phyloP scores from a whole-genome alignment of 2,888 invertebrate genomes.

The Ochropacha duplaris region DNA sequence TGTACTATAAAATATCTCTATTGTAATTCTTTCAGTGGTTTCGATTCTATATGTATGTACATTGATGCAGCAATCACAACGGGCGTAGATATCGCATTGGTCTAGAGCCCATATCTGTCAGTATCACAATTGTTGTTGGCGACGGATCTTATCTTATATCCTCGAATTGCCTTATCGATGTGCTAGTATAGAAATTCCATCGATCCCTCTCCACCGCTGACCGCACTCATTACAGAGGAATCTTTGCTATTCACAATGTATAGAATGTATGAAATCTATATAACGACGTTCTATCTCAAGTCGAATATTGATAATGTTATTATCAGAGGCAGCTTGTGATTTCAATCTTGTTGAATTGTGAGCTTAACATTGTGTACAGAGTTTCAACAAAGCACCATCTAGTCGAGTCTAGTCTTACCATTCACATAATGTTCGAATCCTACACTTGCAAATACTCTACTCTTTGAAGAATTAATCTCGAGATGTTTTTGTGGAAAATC shows the following conservation, averaged over 20 bases:
- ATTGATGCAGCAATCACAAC: slow-evolving; percentile 2
- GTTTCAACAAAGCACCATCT: background rate
- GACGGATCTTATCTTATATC: slow-evolving; percentile 54
- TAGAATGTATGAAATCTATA: background rate
- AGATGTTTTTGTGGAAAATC: too few species aligned
- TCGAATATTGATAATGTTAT: background rate
- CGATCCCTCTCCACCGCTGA: slow-evolving; percentile 18
- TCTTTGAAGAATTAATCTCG: too few species aligned
- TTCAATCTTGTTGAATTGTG: background rate
- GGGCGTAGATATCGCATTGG: slow-evolving; percentile 22
- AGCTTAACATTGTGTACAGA: background rate
- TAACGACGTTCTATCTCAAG: too few species aligned
- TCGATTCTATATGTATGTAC: background rate
- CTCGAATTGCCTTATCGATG: slow-evolving; percentile 37
- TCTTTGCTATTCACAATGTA: background rate
- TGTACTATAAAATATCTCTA: too few species aligned
- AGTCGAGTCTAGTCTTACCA: background rate
- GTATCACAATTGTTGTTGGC: slow-evolving; percentile 57
- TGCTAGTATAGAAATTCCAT: slow-evolving; percentile 24
- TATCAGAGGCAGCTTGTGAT: background rate
- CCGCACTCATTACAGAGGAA: background rate
- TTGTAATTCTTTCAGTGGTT: too few species aligned
- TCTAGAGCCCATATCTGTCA: slow-evolving; percentile 36
- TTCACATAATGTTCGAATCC: background rate
- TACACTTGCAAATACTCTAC: too few species aligned